A percentile compares a stretch with the other conserved stretches of the same genome.
These are phyloP conservation scores for Hydractinia symbiolongicarpus DNA, from an alignment of 30 jellyfish, hydroid and myxozoan species.

Conservation along the genomic window DNA sequence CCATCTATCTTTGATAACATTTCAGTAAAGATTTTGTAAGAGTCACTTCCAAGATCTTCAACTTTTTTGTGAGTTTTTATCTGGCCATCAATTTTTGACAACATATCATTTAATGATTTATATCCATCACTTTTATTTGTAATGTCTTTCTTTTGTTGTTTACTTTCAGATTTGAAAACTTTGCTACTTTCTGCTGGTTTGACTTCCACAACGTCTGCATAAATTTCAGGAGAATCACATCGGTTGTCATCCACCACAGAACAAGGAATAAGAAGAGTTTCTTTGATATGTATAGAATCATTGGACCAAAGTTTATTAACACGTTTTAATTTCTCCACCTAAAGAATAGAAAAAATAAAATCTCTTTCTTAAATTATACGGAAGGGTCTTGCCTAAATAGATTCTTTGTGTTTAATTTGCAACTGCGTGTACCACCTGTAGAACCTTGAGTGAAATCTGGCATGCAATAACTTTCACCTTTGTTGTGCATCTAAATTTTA, in stretches of 20 bases:
- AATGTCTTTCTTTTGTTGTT: not conserved
- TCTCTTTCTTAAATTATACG: no score
- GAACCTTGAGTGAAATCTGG: no score
- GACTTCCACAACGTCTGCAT: not conserved
- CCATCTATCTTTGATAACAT: constrained; percentile 27
- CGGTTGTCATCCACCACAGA: not conserved
- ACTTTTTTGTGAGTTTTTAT: constrained; percentile 2
- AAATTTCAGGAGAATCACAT: not conserved
- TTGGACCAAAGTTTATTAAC: constrained; percentile 63
- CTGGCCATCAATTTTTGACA: constrained; percentile 7
- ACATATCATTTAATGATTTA: constrained; percentile 18
- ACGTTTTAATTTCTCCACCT: constrained; percentile 57
- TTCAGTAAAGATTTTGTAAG: constrained; percentile 8
- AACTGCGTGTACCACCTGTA: no score
- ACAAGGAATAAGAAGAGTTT: constrained; percentile 45
- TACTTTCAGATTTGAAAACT: constrained; percentile 12
- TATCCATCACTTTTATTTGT: not conserved
- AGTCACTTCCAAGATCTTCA: not conserved
- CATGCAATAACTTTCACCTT: no score
- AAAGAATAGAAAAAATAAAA: not conserved
- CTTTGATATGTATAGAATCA: constrained; percentile 41
- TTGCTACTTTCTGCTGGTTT: not conserved
- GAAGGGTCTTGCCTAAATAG: no score
- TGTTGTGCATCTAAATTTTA: no score
- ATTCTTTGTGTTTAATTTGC: no score